Base-by-base conservation (phyloP, 2,797 vertebrate species). In the Molossus molossus region DNA sequence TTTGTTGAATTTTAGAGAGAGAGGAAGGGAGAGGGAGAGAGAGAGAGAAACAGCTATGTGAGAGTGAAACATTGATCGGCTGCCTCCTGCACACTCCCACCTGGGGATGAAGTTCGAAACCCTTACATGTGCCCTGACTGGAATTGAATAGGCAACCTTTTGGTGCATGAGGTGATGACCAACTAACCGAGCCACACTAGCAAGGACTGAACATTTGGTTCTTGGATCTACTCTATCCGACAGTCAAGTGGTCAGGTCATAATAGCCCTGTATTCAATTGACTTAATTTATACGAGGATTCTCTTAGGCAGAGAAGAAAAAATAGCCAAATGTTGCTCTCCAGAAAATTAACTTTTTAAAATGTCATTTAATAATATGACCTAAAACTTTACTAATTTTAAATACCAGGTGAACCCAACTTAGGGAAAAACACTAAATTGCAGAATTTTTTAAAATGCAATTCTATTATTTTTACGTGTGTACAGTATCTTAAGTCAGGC, bases 351-450 rank as follows among this genome's bases (percentile, higher is more conserved):
- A 60, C 9, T 75, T 87, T 93, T 87, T 33, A 69, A 93, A 88
- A 57, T 93, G 23, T 82, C 20, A 85, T n/a, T 91, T 93, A 93
- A 73, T 96, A 94, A 62, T 60, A 62, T 90, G 37, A 53, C 12
- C 15, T 83, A 94, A 90, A 95, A 83, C 37, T 88, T 90, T 25
- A 57, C 40, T 85, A 73, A 83, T 40, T 67, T 57, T 64, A 84
- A 88, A 33, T 33, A 37, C 29, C 20, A 88, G 4, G 5, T 75
- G 58, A 83, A 92, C 85, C 37, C 50, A 89, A 94, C 64, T 81
- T 70, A 87, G 25, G n/a, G 77, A 45, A n/a, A 82, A 83, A 69
- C n/a, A 21, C 17, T 90, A 6, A 90, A 85, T 85, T 80, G 62
- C 4, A 72, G n/a, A 94, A 23, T 55, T 81, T 93, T 88, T 81